Evolutionary conservation across 2,888 invertebrate genomes (phyloP), one percentile per base, ranked within the genome.

Genomic region (Boloria euphrosyne): DNA sequence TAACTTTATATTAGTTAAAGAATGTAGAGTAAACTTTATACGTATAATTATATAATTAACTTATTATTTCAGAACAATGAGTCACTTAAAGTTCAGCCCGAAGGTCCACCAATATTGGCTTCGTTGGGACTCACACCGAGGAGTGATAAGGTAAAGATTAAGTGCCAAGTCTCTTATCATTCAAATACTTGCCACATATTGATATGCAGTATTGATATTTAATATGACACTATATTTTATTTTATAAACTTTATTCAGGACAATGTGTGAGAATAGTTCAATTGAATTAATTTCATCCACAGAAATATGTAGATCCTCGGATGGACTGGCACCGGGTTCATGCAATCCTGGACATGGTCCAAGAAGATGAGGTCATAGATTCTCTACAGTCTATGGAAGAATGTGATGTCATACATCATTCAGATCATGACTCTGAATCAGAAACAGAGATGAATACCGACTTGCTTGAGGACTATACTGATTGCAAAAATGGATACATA

Each of bases 111-210:
- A 55, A 93, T 93, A 75, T 83, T 93, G 86, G 90, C 93, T 71
- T 93, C 93, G 50, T 72, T 93, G 82, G 93, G 93, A 62, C 90
- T 93, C 74, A 93, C 93, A 76, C 93, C 93, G 61, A 84, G 90
- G 77, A 92, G 91, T 87, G 93, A 93, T 86, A 93, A 93, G 93
- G 93, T 93, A 89, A 80, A 81, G 79, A 86, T 86, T 81, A 79
- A 66, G 68, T 69, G 67, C 68, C 67, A 70, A 71, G 70, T 62
- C 53, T 68, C 76, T 83, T 81, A 81, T 83, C 80, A 77, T 67
- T 71, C 67, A 68, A 68, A 71, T 63, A 71, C 72, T 71, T 70
- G 47, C 61, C 65, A 66, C 65, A 57, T 70, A 63, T 64, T 68
- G 73, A 72, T 76, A 74, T 74, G 69, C 63, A 70, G 58, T 61